phyloP scores from a whole-genome alignment of 2,113 vertebrate species.

The Anser cygnoides region DNA sequence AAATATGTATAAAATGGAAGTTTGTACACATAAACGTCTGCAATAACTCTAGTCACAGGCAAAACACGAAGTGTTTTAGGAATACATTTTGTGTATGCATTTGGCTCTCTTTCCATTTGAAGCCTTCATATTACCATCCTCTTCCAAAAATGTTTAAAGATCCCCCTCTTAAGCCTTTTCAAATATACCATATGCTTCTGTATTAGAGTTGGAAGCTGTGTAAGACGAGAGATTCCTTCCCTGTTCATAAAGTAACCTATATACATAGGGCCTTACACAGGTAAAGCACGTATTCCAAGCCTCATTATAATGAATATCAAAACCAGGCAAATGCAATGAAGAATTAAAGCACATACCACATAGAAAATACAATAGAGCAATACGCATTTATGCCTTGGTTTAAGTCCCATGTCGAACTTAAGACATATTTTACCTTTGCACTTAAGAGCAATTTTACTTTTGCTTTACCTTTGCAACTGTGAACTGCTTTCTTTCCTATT shows the following conservation, averaged over 20 bases:
- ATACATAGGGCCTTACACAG: neutral
- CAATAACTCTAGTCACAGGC: neutral
- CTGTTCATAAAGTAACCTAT: neutral
- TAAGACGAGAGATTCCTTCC: neutral
- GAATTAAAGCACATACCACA: neutral
- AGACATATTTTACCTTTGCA: neutral
- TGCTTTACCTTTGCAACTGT: neutral
- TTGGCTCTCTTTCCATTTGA: neutral
- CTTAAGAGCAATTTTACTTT: neutral
- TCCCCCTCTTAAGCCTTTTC: neutral
- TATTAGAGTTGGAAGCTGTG: neutral
- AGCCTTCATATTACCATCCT: neutral
- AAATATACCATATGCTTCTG: neutral
- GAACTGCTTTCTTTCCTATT: neutral
- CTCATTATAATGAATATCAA: neutral
- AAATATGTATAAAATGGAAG: fast-evolving
- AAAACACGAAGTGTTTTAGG: neutral
- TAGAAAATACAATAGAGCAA: neutral
- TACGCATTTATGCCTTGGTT: neutral
- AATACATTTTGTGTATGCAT: neutral
- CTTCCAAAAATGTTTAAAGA: neutral
- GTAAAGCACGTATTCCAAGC: neutral
- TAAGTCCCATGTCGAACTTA: neutral
- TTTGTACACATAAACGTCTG: neutral
- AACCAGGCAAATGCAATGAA: neutral